Conservation (phyloP, 2,888 invertebrate genomes). For the Polyommatus iphigenia region DNA sequence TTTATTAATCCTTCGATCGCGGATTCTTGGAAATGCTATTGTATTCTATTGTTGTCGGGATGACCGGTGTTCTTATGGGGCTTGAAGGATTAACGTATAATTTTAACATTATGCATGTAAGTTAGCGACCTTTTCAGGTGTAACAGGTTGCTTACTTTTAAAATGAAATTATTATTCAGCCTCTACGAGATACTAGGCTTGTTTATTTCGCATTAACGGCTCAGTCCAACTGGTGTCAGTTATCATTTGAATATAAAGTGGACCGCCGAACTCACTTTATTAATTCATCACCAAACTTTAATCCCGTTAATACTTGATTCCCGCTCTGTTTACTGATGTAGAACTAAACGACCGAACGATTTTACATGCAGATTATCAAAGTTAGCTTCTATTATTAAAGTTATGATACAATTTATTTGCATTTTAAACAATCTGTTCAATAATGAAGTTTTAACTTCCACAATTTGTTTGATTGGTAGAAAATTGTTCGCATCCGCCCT, state of each 20-base stretch:
- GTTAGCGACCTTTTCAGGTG: background rate
- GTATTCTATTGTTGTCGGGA: too few relatives aligned
- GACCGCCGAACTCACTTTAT: slow-evolving; percentile 21
- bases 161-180: slow-evolving; percentile 23
- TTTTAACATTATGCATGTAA: too few relatives aligned
- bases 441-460: background rate
- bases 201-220: slow-evolving; percentile 23
- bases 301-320: slow-evolving; percentile 27
- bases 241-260: slow-evolving; percentile 30
- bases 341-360: slow-evolving; percentile 15
- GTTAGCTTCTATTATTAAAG: slow-evolving; percentile 21
- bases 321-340: slow-evolving; percentile 19
- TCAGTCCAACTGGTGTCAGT: slow-evolving; percentile 29
- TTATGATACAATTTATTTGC: background rate
- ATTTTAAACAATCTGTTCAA: background rate
- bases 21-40: too few relatives aligned
- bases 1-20: too few relatives aligned
- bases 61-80: too few relatives aligned
- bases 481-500: background rate
- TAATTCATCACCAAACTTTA: slow-evolving; percentile 30
- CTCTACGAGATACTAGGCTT: slow-evolving; percentile 6
- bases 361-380: slow-evolving; percentile 18
- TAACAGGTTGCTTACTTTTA: slow-evolving; percentile 4
- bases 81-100: too few relatives aligned
- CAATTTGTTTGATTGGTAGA: background rate